Base-by-base conservation (phyloP, 1,140 invertebrate genomes). In the Aporrectodea caliginosa region DNA sequence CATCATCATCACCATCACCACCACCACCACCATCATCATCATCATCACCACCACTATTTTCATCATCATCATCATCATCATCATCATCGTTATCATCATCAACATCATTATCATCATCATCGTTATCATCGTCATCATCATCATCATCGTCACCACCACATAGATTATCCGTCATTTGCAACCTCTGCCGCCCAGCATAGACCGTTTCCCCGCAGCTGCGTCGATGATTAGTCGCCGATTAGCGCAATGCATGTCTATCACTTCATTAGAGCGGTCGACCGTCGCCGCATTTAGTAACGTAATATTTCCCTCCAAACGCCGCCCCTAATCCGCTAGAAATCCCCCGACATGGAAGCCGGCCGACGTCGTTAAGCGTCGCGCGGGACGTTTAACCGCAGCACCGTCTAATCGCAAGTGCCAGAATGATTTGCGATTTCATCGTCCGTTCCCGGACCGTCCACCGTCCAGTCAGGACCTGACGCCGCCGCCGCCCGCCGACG, bases 41-140 rank as follows among this genome's bases (percentile, higher is more conserved):
- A 14, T 12, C n/a, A 6, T 31, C 2, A 32, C 35, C 34, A 35
- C 35, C 35, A 43, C 0, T 68, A 14, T 76, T 35, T 2, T 75
- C 74, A 32, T 75, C n/a, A n/a, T n/a, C 72, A 6, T 73, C 72
- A 32, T 73, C 72, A 12, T 73, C 72, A 73, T 73, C 72, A 73
- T 29, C 72, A 12, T 73, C 72, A 32, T 73, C 72, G 32, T 73
- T 32, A 29, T 12, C 72, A 73, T 73, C 72, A 73, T 73, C 72
- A 29, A 30, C 31, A 1, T 32, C 1, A 12, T 32, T 32, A 1
- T 74, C 1, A 74, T 33, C 33, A 33, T 33, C 2, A 74, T 33
- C n/a, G 73, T 30, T 74, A 74, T 74, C 16, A 33, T 74, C 2
- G 33, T 34, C n/a, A 74, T 29, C n/a, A 74, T 31, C 29, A 32